Evolutionary conservation across 2,113 vertebrate genomes (phyloP).

Genomic region (Falco punctatus): DNA sequence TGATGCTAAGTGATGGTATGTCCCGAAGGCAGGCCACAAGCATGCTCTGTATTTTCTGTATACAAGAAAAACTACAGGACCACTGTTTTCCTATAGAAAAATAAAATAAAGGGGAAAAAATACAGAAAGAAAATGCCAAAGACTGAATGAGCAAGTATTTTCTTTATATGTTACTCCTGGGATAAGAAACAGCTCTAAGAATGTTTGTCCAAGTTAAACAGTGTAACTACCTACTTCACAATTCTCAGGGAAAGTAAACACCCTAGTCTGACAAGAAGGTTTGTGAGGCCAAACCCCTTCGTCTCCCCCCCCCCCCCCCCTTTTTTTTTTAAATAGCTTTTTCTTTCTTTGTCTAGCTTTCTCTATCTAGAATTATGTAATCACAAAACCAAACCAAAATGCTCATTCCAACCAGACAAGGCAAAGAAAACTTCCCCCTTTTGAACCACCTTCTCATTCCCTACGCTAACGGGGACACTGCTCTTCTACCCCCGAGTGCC

Average conservation of each 20-base stretch:
- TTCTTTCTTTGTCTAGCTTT: neutral
- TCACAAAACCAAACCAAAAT: constrained; percentile 20
- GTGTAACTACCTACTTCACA: constrained; percentile 9
- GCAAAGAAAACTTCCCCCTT: neutral
- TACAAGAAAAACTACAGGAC: neutral
- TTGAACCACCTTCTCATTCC: neutral
- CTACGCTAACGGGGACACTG: neutral
- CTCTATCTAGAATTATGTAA: constrained; percentile 13
- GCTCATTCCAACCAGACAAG: constrained; percentile 1
- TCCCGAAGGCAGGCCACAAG: neutral
- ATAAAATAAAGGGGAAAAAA: neutral
- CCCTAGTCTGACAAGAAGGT: neutral
- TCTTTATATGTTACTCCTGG: neutral
- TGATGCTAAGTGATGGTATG: neutral
- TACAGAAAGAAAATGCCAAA: neutral
- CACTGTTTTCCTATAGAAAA: neutral
- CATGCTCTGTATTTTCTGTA: neutral
- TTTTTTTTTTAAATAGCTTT: neutral
- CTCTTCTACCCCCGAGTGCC: neutral
- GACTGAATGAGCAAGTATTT: neutral
- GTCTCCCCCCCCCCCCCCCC: neutral
- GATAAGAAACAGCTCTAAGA: neutral
- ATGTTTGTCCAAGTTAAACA: constrained; percentile 27
- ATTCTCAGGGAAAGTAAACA: constrained; percentile 51
- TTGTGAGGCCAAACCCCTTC: constrained; percentile 16